Base-by-base conservation (phyloP, 92 coral and sea anemone genomes). In the Parazoanthus darwini region DNA sequence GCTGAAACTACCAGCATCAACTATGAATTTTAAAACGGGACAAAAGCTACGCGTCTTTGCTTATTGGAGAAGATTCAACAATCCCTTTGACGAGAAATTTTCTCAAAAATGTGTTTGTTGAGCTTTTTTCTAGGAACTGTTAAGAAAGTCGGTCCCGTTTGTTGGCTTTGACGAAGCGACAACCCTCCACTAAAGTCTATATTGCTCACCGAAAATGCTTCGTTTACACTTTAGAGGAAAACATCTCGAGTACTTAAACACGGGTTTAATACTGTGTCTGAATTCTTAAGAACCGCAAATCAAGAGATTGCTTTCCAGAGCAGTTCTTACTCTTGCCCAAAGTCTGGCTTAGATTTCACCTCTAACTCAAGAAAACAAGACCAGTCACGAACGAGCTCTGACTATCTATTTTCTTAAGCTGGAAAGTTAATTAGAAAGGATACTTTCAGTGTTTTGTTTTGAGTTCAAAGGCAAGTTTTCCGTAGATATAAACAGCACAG, bases 231-330 rank as follows among this genome's bases (percentile, higher is more conserved):
- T 84, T 2, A 71, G 72, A 43, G 87, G 77, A 84, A 29, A 71
- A 9, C 79, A 46, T 48, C 44, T 84, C 78, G 51, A 84, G 78
- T 35, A 35, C 26, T 73, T 71, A 29, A 71, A 71, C 50, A 51
- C 78, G 3, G 44, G 15, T 73, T 71, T 15, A 71, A 71, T 46
- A 51, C 78, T 8, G 44, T 71, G 43, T 84, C 79, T 70, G 65
- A 84, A 71, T 84, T 84, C 66, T 73, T 72, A 79, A 23, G 42
- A 84, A 84, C 78, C 79, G 78, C 87, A 84, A 84, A 68, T 42
- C 66, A 50, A 84, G 79, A 48, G 87, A 71, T 84, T 79, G 15
- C 87, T 84, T 29, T 71, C 44, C 29, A 84, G 79, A 84, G 79
- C 50, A 71, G 37, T 50, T 43, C 42, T 50, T 71, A 18, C 87